Evolutionary conservation across 2,888 invertebrate species (phyloP).

Genomic region (Lomographa bimaculata): DNA sequence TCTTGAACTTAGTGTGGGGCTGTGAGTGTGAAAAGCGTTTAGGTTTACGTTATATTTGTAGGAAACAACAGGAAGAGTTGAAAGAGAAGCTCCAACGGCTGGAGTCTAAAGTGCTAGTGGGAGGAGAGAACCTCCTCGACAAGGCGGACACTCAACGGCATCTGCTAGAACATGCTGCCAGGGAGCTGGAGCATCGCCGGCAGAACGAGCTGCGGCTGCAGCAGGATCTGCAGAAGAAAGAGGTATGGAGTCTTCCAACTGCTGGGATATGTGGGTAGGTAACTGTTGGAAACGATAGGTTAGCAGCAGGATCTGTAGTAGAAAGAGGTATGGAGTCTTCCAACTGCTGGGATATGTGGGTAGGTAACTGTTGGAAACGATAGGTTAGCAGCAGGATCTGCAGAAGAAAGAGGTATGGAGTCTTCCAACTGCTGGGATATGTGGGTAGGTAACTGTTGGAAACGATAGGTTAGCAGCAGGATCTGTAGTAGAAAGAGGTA

Average conservation of each 20-base stretch:
- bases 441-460: no score
- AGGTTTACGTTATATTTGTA: no score
- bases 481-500: no score
- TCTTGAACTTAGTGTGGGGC: no score
- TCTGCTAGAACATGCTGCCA: slow-evolving; percentile 93
- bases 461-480: no score
- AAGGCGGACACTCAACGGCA: slow-evolving; percentile 97
- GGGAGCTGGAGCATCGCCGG: slow-evolving; percentile 90
- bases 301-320: no score
- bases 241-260: no score
- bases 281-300: no score
- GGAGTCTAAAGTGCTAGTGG: slow-evolving; percentile 98
- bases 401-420: slow-evolving; percentile 95
- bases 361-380: slow-evolving; percentile 92
- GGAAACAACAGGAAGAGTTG: slow-evolving; percentile 91
- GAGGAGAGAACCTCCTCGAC: slow-evolving; percentile 98
- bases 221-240: slow-evolving; percentile 93
- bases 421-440: no score
- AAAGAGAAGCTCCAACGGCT: slow-evolving; percentile 93
- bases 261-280: no score
- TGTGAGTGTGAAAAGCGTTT: no score
- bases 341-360: slow-evolving; percentile 94
- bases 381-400: slow-evolving; percentile 90
- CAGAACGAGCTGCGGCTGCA: slow-evolving; percentile 92
- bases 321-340: no score